Evolutionary conservation across 1,140 invertebrate species (phyloP).

Genomic region (Listronotus bonariensis): DNA sequence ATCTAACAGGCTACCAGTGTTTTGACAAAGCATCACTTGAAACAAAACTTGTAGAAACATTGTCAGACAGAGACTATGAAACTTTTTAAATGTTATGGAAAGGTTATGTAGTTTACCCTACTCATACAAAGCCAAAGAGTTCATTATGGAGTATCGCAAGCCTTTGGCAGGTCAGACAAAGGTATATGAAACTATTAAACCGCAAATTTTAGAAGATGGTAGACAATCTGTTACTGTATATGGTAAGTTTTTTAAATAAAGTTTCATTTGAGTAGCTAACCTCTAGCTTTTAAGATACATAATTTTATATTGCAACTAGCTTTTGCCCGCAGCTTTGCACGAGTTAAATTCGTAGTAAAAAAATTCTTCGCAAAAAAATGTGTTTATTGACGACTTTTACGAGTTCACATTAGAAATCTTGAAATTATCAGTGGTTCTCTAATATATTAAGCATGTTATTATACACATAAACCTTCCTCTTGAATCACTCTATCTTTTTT

Average conservation of each 20-base stretch:
- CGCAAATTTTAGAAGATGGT: conserved; percentile 70
- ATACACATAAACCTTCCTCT: no score
- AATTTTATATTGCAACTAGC: no score
- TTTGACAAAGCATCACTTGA: conserved; percentile 71
- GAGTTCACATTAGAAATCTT: no score
- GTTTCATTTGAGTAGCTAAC: not conserved
- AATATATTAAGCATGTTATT: no score
- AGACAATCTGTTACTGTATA: conserved; percentile 69
- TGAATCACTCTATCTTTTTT: no score
- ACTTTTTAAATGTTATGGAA: conserved; percentile 76
- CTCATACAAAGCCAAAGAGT: conserved; percentile 67
- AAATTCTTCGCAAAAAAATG: no score
- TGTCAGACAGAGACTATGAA: conserved; percentile 74
- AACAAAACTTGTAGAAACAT: conserved; percentile 68
- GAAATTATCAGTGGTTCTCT: no score
- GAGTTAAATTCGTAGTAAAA: no score
- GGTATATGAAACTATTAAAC: conserved; percentile 63
- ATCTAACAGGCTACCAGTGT: no score
- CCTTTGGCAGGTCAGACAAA: conserved; percentile 61
- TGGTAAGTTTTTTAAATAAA: conserved; percentile 54
- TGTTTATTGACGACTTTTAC: no score
- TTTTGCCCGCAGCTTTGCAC: no score
- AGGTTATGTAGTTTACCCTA: conserved; percentile 74
- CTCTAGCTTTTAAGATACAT: not conserved
- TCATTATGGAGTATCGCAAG: conserved; percentile 72